Evolutionary conservation across 2,888 invertebrate species (phyloP).

Genomic region (Steinernema carpocapsae): DNA sequence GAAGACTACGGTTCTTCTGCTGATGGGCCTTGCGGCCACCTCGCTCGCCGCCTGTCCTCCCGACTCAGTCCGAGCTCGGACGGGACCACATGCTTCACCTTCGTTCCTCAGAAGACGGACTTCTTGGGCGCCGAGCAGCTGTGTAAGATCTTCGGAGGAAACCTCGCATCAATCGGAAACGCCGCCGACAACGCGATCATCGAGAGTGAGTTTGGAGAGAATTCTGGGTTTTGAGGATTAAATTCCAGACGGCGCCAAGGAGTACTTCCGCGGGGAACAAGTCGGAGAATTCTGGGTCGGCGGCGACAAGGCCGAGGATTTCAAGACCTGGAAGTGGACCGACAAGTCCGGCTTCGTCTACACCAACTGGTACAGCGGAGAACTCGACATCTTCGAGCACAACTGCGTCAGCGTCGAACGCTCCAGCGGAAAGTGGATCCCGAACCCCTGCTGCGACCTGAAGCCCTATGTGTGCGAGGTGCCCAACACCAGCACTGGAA

Average conservation of each 20-base stretch:
- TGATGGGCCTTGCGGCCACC: neutral
- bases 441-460: constrained; percentile 4
- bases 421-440: neutral
- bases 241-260: neutral
- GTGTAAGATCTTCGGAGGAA: neutral
- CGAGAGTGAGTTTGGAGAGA: neutral
- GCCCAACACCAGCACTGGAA: neutral
- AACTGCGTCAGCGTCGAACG: constrained; percentile 3
- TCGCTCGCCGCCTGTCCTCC: neutral
- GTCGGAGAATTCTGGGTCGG: neutral
- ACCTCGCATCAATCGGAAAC: neutral
- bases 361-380: neutral
- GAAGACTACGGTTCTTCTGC: neutral
- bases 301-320: neutral
- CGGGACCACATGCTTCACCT: neutral
- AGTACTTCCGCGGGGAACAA: neutral
- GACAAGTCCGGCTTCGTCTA: neutral
- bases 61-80: neutral
- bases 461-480: constrained; percentile 11
- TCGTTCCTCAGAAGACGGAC: constrained; percentile 13
- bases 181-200: constrained; percentile 11
- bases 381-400: neutral
- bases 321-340: neutral
- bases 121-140: neutral
- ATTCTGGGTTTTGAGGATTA: neutral